Percentiles rank a stretch among this genome's conserved stretches.
These are phyloP conservation scores for Cerastis leucographa DNA, from an alignment of 2,888 invertebrate species.

Conservation along the genomic window DNA sequence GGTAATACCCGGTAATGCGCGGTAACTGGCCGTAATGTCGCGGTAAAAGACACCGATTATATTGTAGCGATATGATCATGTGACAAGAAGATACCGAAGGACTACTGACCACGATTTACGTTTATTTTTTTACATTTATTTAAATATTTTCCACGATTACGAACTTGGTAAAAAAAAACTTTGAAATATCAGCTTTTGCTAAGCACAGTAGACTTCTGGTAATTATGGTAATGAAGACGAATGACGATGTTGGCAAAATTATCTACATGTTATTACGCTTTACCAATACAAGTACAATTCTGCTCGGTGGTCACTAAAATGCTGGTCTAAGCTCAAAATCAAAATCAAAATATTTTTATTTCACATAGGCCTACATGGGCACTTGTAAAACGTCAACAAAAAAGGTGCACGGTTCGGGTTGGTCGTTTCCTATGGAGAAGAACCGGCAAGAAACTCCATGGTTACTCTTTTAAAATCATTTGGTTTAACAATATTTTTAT, in stretches of 20 bases:
- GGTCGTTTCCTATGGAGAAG: too few species aligned
- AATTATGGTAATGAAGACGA: background rate
- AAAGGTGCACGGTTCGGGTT: too few species aligned
- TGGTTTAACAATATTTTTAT: too few species aligned
- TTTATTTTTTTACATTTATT: too few species aligned
- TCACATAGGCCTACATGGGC: too few species aligned
- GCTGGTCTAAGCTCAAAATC: background rate
- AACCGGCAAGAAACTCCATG: too few species aligned
- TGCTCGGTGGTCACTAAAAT: background rate
- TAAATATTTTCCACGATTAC: too few species aligned
- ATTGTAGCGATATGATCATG: conserved; percentile 3
- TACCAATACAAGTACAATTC: background rate
- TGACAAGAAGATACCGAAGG: background rate
- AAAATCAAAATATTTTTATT: too few species aligned
- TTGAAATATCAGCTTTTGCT: background rate
- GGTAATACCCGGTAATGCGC: conserved; percentile 39
- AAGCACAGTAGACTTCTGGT: background rate
- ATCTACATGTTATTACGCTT: background rate
- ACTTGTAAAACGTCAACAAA: too few species aligned
- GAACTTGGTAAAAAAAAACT: too few species aligned
- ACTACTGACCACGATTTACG: background rate
- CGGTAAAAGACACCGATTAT: conserved; percentile 20
- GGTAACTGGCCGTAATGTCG: conserved; percentile 37
- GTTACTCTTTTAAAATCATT: too few species aligned
- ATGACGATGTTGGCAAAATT: background rate